Conservation (phyloP, 2,888 invertebrate species). For the Chrysolina oricalcia region DNA sequence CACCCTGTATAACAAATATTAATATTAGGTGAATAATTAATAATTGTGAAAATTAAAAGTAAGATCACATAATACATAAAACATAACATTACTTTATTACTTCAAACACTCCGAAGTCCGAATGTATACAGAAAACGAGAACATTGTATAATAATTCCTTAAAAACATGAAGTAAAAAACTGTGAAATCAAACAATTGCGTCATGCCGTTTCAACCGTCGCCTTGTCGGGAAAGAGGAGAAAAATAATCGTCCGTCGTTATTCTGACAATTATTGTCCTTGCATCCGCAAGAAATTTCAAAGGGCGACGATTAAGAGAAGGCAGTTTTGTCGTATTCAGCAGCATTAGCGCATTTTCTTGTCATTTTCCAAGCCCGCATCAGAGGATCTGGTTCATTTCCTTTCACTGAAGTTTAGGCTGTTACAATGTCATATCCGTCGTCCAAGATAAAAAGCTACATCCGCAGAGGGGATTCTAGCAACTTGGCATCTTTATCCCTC, state of each 20-base stretch:
- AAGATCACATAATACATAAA: no score
- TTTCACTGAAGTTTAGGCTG: background rate
- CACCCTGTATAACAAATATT: no score
- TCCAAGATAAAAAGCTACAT: background rate
- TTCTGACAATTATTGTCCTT: background rate
- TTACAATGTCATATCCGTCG: background rate
- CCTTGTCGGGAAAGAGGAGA: background rate
- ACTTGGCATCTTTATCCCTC: background rate
- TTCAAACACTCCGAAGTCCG: no score
- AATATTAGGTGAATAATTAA: no score
- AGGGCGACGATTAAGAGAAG: background rate
- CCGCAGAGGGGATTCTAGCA: background rate
- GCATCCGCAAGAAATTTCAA: background rate
- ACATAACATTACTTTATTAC: no score
- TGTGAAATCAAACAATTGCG: background rate
- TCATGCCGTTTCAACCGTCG: background rate
- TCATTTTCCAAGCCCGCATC: background rate
- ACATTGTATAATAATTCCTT: no score
- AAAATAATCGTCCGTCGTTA: background rate
- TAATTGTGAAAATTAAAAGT: no score
- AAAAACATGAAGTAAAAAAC: no score
- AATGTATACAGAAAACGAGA: no score
- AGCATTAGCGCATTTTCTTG: background rate
- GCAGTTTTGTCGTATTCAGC: background rate
- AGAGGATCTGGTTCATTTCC: background rate